Conservation (phyloP, 2,888 invertebrate genomes). For the Prosapia bicincta region DNA sequence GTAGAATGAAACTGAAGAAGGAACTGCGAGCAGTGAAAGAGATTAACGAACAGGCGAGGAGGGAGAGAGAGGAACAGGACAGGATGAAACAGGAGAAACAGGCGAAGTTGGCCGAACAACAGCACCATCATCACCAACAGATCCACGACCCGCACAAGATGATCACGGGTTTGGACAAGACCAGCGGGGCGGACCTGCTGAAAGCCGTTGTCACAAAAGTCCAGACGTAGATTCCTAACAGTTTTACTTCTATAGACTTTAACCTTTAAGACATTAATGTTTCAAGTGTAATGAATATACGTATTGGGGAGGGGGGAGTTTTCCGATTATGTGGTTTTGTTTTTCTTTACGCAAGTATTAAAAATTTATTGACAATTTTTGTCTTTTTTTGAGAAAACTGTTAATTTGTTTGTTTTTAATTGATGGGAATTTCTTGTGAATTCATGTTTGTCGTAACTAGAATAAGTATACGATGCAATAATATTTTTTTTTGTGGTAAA, state of each 20-base stretch:
- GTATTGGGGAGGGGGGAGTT: not conserved
- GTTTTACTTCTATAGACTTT: not conserved
- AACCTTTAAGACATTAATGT: not conserved
- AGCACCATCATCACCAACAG: constrained; percentile 44
- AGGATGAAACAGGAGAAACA: constrained; percentile 83
- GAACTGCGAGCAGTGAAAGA: constrained; percentile 62
- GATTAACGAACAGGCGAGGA: constrained; percentile 89
- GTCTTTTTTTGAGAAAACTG: too few species aligned
- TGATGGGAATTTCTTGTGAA: not conserved
- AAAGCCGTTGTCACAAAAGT: constrained; percentile 56
- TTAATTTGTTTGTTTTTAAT: not conserved
- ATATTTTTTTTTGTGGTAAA: constrained; percentile 8
- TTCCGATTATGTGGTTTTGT: not conserved
- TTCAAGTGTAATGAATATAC: constrained; percentile 2
- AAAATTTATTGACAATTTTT: not conserved
- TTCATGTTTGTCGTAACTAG: constrained; percentile 24
- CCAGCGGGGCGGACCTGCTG: constrained; percentile 64
- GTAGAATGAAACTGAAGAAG: constrained; percentile 42
- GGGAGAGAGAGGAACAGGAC: constrained; percentile 87
- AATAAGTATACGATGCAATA: constrained; percentile 39
- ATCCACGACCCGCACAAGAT: constrained; percentile 43
- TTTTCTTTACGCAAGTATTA: not conserved
- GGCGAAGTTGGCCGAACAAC: constrained; percentile 70
- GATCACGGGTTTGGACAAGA: constrained; percentile 61
- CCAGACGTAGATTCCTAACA: constrained; percentile 35